Conservation (phyloP, 2,888 invertebrate species). For the Trissonchulus sp. region DNA sequence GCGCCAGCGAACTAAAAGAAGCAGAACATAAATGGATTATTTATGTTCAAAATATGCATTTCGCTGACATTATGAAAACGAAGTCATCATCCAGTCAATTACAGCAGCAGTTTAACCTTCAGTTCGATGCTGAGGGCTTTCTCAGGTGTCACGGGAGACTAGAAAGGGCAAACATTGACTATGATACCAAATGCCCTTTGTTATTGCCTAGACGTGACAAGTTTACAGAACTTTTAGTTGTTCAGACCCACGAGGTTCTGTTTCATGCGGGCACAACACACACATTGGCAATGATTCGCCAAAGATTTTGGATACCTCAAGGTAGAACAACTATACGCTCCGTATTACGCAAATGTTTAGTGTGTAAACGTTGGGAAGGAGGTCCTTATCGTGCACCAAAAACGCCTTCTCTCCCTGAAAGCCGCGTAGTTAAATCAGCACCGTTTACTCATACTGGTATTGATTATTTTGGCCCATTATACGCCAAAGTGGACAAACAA, state of each 20-base stretch:
- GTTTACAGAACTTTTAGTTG: slow-evolving; percentile 9
- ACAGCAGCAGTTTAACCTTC: too few species aligned
- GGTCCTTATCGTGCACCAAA: slow-evolving; percentile 13
- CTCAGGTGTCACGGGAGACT: slow-evolving; percentile 10
- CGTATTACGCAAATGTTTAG: slow-evolving; percentile 7
- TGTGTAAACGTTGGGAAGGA: slow-evolving; percentile 20
- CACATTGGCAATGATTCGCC: slow-evolving; percentile 13
- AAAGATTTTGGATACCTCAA: slow-evolving; percentile 18
- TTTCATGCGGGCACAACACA: slow-evolving; percentile 17
- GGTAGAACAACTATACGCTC: slow-evolving; percentile 1
- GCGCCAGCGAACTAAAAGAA: too few species aligned
- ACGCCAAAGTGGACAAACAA: too few species aligned
- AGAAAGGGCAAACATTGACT: slow-evolving; percentile 13
- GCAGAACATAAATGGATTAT: too few species aligned
- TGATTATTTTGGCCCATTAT: slow-evolving; percentile 53
- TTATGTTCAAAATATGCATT: too few species aligned
- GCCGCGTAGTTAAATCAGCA: slow-evolving; percentile 8
- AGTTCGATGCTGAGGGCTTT: slow-evolving; percentile 1
- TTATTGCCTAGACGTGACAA: not conserved
- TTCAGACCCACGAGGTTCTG: not conserved
- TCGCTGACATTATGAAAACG: too few species aligned
- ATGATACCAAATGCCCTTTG: slow-evolving; percentile 16
- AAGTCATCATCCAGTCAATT: too few species aligned
- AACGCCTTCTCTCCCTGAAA: slow-evolving; percentile 4
- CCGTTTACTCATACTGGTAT: slow-evolving; percentile 43